Base-by-base conservation (phyloP, 2,888 invertebrate species). In the Pinctada fucata region DNA sequence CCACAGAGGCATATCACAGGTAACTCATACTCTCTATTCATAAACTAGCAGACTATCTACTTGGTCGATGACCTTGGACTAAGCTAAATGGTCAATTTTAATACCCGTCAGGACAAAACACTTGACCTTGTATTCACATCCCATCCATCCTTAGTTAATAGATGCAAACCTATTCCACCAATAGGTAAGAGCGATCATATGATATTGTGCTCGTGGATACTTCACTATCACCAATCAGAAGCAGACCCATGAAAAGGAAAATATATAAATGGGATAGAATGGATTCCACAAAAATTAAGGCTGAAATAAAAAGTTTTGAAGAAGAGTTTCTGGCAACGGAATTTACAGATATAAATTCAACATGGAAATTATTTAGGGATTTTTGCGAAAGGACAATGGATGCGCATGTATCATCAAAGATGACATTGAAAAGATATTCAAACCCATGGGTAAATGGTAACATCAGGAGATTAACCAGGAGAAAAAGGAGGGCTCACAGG, bases 81-180 rank as follows among this genome's bases (percentile, higher is more conserved):
- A 1, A 31, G 16, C 16, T 16, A 66, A 66, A 16, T 66, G 31
- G 31, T 66, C 6, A 31, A 66, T 16, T 66, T 66, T 16, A 8
- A 58, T 31, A 66, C 31, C 2, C 8, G 66, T 6, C 16, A 66
- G 66, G 66, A 66, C 31, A 31, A 66, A 66, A 66, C 16, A 6
- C 66, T 66, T 8, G 66, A 66, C 66, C 66, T 66, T 66, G 6
- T 66, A 6, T 31, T 16, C 31, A 66, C 66, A 66, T 66, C 66
- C 8, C 66, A 66, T 16, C 66, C 66, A 16, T 13, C 1, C 8
- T 8, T 31, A 66, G 16, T 66, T 8, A 66, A 66, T 16, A 66
- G 31, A 31, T 16, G 66, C 31, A 66, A 66, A 66, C 31, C 66
- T 16, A 16, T 66, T 16, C 66, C 66, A 66, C 66, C 66, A 13